Percentiles rank a stretch among this genome's conserved stretches.
These are phyloP conservation scores for Anthonomus grandis DNA, from an alignment of 1,140 invertebrate genomes.

Conservation along the genomic window DNA sequence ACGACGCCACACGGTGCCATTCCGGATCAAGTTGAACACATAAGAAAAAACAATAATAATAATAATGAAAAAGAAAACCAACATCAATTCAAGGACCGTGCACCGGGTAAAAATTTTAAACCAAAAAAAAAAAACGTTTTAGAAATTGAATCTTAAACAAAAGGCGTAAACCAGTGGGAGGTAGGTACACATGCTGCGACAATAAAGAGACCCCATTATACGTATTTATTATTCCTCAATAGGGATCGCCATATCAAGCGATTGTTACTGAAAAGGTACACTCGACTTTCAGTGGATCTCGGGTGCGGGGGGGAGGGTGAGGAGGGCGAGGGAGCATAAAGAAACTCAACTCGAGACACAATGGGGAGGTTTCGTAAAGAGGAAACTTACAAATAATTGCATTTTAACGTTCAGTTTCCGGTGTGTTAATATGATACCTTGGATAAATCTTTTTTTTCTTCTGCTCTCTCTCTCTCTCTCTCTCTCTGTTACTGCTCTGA, in stretches of 20 bases:
- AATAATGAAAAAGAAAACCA: no score
- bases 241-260: slow-evolving; percentile 42
- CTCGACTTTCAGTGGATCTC: slow-evolving; percentile 44
- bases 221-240: slow-evolving; percentile 42
- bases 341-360: slow-evolving; percentile 29
- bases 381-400: slow-evolving; percentile 46
- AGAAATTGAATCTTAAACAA: slow-evolving; percentile 41
- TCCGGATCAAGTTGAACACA: no score
- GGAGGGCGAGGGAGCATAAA: slow-evolving; percentile 33
- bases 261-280: slow-evolving; percentile 48
- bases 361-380: slow-evolving; percentile 28
- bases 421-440: slow-evolving; percentile 45
- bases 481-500: slow-evolving; percentile 15
- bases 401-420: slow-evolving; percentile 47
- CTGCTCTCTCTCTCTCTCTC: slow-evolving; percentile 30
- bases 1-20: no score
- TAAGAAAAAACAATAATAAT: no score
- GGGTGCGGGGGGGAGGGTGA: no score
- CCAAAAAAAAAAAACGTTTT: slow-evolving; percentile 36
- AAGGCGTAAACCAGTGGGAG: slow-evolving; percentile 45
- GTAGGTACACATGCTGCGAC: slow-evolving; percentile 43
- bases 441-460: slow-evolving; percentile 34
- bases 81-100: no score
- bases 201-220: slow-evolving; percentile 40
- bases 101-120: slow-evolving; percentile 37